Percentiles rank a stretch among this genome's conserved stretches.
Conservation (phyloP, 2,888 invertebrate species). For the Meta bourneti region DNA sequence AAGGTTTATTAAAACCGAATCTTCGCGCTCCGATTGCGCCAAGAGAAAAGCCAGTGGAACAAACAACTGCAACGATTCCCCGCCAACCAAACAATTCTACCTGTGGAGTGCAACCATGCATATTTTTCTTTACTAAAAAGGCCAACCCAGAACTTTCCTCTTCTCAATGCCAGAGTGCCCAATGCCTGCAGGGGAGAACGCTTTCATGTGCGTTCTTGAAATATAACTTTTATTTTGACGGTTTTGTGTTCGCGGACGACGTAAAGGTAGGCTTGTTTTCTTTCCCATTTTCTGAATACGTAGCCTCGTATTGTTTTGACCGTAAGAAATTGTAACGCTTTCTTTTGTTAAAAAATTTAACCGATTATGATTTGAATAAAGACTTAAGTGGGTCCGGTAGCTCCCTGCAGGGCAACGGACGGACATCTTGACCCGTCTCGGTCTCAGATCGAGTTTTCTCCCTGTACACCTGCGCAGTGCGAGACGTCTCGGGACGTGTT, state of each 20-base stretch:
- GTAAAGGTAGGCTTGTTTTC: not conserved
- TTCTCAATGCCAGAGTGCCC: constrained; percentile 44
- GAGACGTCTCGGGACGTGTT: not conserved
- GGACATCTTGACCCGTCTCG: constrained; percentile 32
- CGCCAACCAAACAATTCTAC: constrained; percentile 27
- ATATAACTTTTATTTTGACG: constrained; percentile 21
- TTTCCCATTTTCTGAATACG: not conserved
- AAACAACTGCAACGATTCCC: constrained; percentile 10
- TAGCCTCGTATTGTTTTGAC: not conserved
- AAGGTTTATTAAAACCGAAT: not conserved
- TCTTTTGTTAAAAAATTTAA: not conserved
- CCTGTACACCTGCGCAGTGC: not conserved
- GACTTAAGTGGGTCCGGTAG: not conserved
- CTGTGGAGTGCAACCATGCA: constrained; percentile 48
- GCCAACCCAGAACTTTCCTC: constrained; percentile 4
- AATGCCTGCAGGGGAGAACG: constrained; percentile 47
- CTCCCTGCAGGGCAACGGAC: not conserved
- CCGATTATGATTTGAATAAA: not conserved
- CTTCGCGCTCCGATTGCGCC: not conserved
- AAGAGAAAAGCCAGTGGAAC: not conserved
- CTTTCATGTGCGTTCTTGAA: constrained; percentile 18
- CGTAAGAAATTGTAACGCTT: not conserved
- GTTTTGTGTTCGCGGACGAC: not conserved
- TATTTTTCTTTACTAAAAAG: constrained; percentile 16
- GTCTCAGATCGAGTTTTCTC: constrained; percentile 2